Evolutionary conservation across 1,140 invertebrate species (phyloP), one percentile per base, ranked within the genome.

Genomic region (Aphelinus atriplicis): DNA sequence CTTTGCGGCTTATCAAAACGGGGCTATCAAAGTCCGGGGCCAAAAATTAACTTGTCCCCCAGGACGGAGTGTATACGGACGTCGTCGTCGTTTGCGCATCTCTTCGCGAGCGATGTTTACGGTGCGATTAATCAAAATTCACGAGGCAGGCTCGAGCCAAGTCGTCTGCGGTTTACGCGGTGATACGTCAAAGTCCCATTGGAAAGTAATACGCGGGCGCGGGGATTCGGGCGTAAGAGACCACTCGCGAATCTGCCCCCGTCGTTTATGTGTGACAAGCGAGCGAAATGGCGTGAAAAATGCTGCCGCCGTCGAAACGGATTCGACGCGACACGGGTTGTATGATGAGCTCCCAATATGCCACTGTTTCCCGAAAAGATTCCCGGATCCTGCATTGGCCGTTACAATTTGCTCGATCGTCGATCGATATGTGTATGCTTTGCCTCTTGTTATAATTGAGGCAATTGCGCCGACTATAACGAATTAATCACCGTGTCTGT

Each of bases 211-310:
- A 26, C 26, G 26, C 26, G 26, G 26, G 7, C 26, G 51, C 51
- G 1, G 45, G 53, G 53, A 51, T 65, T 65, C 42, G 63, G 63
- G 43, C 43, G 50, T 51, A 65, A 65, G 53, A 3, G 3, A 6
- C 26, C 26, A 0, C 26, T 26, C 26, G 26, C 26, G 26, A 26
- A 26, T 26, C 26, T 26, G 26, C 26, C 26, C 26, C 26, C 26
- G 26, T 26, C 26, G 26, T 26, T 26, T 26, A 26, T 57, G 56
- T 50, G 55, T 67, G 64, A 73, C 64, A 73, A 73, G 57, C 67
- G 26, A 26, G 71, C 71, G 67, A 73, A 66, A 61, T 51, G 71
- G 56, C 45, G 64, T 67, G 64, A 73, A 73, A 61, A 71, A 73
- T 9, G 26, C 26, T 26, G 26, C 26, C 26, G 26, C 64, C 64